Conservation (phyloP, 2,888 invertebrate genomes). For the Magallana nippona region DNA sequence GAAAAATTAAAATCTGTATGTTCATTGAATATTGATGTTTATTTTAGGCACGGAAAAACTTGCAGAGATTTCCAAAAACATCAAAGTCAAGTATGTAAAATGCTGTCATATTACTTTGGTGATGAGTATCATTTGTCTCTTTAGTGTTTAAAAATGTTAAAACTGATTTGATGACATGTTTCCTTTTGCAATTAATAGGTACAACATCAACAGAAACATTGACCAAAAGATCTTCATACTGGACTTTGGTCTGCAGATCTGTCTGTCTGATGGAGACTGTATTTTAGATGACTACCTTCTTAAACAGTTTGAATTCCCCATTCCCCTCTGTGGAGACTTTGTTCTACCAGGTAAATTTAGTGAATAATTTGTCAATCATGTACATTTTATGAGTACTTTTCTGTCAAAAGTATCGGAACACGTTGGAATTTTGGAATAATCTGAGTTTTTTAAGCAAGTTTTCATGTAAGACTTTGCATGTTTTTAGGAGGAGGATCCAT, state of each 20-base stretch:
- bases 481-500: constrained; percentile 44
- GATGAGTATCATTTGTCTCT: neutral
- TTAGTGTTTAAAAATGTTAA: too few species aligned
- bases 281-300: constrained; percentile 46
- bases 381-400: neutral
- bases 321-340: constrained; percentile 52
- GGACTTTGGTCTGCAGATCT: constrained; percentile 52
- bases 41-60: constrained; percentile 43
- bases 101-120: neutral
- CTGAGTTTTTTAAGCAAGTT: neutral
- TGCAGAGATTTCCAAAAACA: constrained; percentile 36
- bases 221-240: constrained; percentile 50
- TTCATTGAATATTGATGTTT: neutral
- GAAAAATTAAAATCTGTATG: neutral
- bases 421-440: neutral
- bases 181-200: constrained; percentile 35
- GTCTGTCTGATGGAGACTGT: constrained; percentile 49
- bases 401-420: too few species aligned
- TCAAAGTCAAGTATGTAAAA: constrained; percentile 42
- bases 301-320: constrained; percentile 48
- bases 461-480: neutral
- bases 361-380: neutral
- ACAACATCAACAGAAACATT: constrained; percentile 49
- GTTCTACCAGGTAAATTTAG: constrained; percentile 46
- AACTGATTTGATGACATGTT: too few species aligned